phyloP scores from a whole-genome alignment of 2,113 vertebrate genomes.

The Equus przewalskii region DNA sequence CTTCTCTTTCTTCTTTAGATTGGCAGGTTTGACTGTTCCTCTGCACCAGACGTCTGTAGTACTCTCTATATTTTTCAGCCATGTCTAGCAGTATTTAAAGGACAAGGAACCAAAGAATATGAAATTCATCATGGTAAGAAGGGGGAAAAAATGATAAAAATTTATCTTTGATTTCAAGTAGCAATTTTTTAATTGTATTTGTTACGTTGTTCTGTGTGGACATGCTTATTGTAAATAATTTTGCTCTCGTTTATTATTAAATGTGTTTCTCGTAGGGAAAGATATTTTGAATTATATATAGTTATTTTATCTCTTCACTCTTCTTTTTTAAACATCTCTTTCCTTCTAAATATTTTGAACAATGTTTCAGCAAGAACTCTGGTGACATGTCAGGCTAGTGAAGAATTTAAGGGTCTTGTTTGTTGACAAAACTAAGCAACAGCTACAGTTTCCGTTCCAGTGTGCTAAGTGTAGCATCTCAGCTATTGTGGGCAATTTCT shows the following conservation, averaged over 20 bases:
- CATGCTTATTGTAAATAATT: neutral
- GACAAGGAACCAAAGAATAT: slow-evolving; percentile 95
- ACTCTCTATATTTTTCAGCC: slow-evolving; percentile 95
- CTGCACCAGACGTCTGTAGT: slow-evolving; percentile 90
- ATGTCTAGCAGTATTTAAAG: slow-evolving; percentile 96
- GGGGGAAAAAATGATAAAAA: neutral
- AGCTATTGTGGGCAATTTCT: neutral
- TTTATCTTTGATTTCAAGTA: slow-evolving; percentile 22
- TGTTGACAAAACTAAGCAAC: neutral
- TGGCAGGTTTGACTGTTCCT: slow-evolving; percentile 94
- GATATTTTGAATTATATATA: slow-evolving; percentile 16
- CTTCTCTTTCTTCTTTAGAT: slow-evolving; percentile 86
- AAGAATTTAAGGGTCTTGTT: neutral
- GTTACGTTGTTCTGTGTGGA: slow-evolving; percentile 34
- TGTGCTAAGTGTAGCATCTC: neutral
- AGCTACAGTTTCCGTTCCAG: neutral
- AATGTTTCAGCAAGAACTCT: neutral
- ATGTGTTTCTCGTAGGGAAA: neutral
- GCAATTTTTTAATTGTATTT: neutral
- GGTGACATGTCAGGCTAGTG: neutral
- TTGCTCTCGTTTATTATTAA: slow-evolving; percentile 18
- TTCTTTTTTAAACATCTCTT: neutral
- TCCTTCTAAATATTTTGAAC: neutral
- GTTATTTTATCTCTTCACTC: neutral
- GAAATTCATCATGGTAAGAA: slow-evolving; percentile 97